A percentile compares a stretch with the other conserved stretches of the same genome.
Conservation (phyloP, 1,140 invertebrate genomes). For the Eupeodes corollae region DNA sequence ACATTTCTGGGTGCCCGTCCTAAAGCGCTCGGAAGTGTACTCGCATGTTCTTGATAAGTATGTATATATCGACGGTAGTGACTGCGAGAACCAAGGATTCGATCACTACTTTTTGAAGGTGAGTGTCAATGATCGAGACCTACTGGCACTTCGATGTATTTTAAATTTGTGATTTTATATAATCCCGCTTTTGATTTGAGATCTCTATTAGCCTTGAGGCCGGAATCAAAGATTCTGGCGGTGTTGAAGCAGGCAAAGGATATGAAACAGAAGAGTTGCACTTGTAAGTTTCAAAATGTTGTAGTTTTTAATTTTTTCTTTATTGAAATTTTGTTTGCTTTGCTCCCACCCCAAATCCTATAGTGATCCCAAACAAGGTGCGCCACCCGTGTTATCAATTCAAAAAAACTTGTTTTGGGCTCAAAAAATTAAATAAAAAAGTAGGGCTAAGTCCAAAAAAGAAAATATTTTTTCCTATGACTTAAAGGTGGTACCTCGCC, state of each 20-base stretch:
- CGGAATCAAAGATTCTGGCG: conserved; percentile 37
- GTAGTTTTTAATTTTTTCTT: conserved; percentile 26
- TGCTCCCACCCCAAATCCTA: no score
- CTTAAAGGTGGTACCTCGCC: no score
- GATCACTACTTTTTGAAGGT: conserved; percentile 90
- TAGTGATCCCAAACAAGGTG: no score
- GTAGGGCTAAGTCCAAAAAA: no score
- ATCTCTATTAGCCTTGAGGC: conserved; percentile 65
- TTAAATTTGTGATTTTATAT: no score
- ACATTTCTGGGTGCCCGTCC: conserved; percentile 74
- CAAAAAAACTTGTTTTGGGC: no score
- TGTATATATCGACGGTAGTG: conserved; percentile 66
- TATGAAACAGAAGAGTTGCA: conserved; percentile 9
- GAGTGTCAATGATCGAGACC: conserved; percentile 11
- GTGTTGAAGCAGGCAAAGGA: conserved; percentile 5
- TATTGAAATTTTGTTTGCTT: conserved; percentile 1
- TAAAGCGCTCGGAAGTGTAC: conserved; percentile 73
- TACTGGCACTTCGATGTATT: no score
- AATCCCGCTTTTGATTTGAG: conserved; percentile 79
- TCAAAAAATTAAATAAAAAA: no score
- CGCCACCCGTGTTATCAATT: no score
- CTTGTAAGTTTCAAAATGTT: conserved; percentile 13
- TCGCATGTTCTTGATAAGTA: conserved; percentile 86
- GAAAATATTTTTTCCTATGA: no score
- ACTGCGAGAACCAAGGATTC: conserved; percentile 85